phyloP scores from a whole-genome alignment of 2,888 invertebrate species.

The Drosophila prolongata region DNA sequence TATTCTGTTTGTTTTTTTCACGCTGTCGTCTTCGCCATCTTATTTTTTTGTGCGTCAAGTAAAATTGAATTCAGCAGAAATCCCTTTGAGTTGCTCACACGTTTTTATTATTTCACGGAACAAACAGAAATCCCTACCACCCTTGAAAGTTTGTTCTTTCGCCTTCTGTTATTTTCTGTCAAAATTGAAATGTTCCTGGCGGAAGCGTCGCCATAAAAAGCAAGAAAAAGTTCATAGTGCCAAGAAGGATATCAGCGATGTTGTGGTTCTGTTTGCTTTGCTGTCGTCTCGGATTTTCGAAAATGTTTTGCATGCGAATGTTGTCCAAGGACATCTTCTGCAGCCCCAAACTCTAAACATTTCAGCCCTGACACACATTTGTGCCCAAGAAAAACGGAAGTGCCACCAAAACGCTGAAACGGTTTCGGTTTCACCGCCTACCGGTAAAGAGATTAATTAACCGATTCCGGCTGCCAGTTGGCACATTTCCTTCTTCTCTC shows the following conservation, averaged over 20 bases:
- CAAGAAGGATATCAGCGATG: constrained; percentile 28
- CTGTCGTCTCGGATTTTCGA: constrained; percentile 36
- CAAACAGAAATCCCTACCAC: constrained; percentile 40
- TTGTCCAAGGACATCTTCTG: constrained; percentile 55
- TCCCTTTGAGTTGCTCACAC: constrained; percentile 70
- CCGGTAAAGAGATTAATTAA: constrained; percentile 79
- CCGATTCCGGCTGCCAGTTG: constrained; percentile 72
- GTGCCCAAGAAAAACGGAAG: constrained; percentile 43
- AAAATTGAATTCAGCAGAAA: constrained; percentile 72
- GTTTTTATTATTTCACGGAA: constrained; percentile 73
- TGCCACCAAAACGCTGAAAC: constrained; percentile 56
- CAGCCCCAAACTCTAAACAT: not conserved
- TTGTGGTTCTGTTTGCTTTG: constrained; percentile 51
- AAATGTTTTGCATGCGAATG: constrained; percentile 45
- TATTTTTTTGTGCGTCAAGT: constrained; percentile 31
- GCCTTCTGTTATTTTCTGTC: constrained; percentile 33
- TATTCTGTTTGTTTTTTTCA: constrained; percentile 40
- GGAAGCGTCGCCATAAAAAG: constrained; percentile 33
- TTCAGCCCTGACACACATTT: constrained; percentile 68
- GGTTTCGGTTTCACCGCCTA: constrained; percentile 21
- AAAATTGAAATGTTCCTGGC: constrained; percentile 56
- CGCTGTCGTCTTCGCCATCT: constrained; percentile 10
- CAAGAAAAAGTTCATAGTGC: constrained; percentile 44
- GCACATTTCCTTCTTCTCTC: constrained; percentile 68
- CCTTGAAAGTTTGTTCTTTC: not conserved